A percentile compares a stretch with the other conserved stretches of the same genome.
These are phyloP conservation scores for Alfaro cultratus DNA, from an alignment of 2,797 vertebrate species.

Conservation along the genomic window DNA sequence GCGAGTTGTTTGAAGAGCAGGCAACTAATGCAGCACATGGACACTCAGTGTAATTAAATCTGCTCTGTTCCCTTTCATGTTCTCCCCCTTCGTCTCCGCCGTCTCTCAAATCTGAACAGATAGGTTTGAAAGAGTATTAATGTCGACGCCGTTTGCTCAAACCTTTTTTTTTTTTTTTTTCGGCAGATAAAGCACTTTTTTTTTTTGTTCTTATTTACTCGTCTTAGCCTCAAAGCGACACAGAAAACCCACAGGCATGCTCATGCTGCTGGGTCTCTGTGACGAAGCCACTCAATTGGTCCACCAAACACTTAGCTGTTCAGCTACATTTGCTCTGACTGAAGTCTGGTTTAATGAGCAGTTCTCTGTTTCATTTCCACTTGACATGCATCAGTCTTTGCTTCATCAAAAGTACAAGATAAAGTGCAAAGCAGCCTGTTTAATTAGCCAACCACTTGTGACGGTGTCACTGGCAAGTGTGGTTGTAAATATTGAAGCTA, in stretches of 20 bases:
- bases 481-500: conserved; percentile 53
- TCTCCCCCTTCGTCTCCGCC: conserved; percentile 31
- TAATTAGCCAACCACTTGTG: conserved; percentile 67
- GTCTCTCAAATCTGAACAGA: conserved; percentile 39
- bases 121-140: conserved; percentile 42
- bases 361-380: conserved; percentile 67
- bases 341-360: conserved; percentile 65
- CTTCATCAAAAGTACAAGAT: conserved; percentile 52
- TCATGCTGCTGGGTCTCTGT: conserved; percentile 14
- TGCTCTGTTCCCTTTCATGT: conserved; percentile 48
- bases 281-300: conserved; percentile 60
- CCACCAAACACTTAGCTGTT: conserved; percentile 8
- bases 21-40: conserved; percentile 58
- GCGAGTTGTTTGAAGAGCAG: conserved; percentile 65
- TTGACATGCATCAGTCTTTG: conserved; percentile 55
- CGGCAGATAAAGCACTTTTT: conserved; percentile 20
- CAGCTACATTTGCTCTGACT: conserved; percentile 56
- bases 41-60: conserved; percentile 75
- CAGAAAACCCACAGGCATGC: conserved; percentile 16
- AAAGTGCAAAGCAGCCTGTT: conserved; percentile 33
- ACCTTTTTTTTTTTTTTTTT: conserved; percentile 4
- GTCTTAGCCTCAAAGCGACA: conserved; percentile 17
- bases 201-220: conserved; percentile 10
- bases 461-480: conserved; percentile 26
- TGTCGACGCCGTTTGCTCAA: conserved; percentile 10